phyloP scores from a whole-genome alignment of 1,140 invertebrate species.

The Micrasema longulum region DNA sequence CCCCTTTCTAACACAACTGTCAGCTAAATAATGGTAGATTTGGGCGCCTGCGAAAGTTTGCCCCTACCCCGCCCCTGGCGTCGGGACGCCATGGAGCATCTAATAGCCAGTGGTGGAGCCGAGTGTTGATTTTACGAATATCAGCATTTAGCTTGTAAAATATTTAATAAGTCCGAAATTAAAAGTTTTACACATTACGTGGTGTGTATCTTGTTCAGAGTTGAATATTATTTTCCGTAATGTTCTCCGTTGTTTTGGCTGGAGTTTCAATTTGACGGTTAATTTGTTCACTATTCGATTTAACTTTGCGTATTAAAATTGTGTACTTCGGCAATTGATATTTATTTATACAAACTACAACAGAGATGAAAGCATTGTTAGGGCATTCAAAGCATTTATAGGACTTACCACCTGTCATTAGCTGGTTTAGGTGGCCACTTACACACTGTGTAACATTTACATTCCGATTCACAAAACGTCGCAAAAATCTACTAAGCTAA shows the following conservation, averaged over 20 bases:
- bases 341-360: too few relatives aligned
- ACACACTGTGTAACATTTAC: too few relatives aligned
- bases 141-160: slow-evolving; percentile 1
- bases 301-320: neutral
- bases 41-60: slow-evolving; percentile 12
- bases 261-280: neutral
- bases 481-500: too few relatives aligned
- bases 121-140: slow-evolving; percentile 5
- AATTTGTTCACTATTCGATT: neutral
- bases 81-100: neutral
- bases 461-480: too few relatives aligned
- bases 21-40: slow-evolving; percentile 26
- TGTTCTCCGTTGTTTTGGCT: too few relatives aligned
- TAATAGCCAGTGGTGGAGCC: slow-evolving; percentile 24
- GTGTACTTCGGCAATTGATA: neutral
- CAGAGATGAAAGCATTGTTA: too few relatives aligned
- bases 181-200: neutral
- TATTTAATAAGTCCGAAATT: neutral
- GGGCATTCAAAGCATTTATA: too few relatives aligned
- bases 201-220: too few relatives aligned
- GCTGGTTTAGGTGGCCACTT: too few relatives aligned
- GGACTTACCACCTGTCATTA: too few relatives aligned
- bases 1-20: slow-evolving; percentile 28
- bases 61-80: neutral
- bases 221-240: too few relatives aligned